Percentiles rank a stretch among this genome's conserved stretches.
phyloP scores from a whole-genome alignment of 2,888 invertebrate species.

The Pycnomerus fuliginosus region DNA sequence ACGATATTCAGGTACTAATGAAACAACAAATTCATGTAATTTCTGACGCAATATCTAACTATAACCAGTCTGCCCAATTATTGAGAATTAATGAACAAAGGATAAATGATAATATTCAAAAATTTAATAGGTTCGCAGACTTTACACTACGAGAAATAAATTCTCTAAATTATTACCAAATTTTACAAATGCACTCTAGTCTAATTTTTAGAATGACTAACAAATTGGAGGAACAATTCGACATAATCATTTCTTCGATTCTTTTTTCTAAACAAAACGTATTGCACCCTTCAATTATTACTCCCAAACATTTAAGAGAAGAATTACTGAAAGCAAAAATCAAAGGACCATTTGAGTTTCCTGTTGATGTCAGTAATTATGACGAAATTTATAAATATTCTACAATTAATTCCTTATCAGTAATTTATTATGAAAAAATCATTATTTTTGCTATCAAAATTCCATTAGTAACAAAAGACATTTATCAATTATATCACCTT shows the following conservation, averaged over 20 bases:
- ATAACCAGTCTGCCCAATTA: slow-evolving; percentile 25
- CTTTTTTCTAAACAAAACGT: slow-evolving; percentile 13
- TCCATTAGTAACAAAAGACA: slow-evolving; percentile 5
- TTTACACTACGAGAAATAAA: neutral
- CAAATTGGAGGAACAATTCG: slow-evolving; percentile 5
- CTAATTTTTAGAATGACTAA: slow-evolving; percentile 5
- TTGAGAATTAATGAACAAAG: slow-evolving; percentile 23
- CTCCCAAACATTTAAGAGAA: slow-evolving; percentile 11
- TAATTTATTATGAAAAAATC: slow-evolving; percentile 10
- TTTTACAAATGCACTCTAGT: neutral
- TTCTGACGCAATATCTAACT: slow-evolving; percentile 28
- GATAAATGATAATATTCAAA: neutral
- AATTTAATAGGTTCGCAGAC: neutral
- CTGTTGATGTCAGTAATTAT: neutral
- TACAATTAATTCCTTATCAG: slow-evolving; percentile 4
- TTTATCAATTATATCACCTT: neutral
- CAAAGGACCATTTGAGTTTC: neutral
- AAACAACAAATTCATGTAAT: slow-evolving; percentile 31
- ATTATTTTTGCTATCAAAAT: slow-evolving; percentile 14
- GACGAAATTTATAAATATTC: slow-evolving; percentile 8
- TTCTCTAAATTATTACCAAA: neutral
- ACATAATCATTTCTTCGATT: slow-evolving; percentile 8
- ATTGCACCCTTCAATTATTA: slow-evolving; percentile 10
- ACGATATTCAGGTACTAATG: slow-evolving; percentile 24
- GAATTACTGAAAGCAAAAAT: neutral